Evolutionary conservation across 2,888 invertebrate genomes (phyloP), one percentile per base, ranked within the genome.

Genomic region (Hanleya hanleyi): DNA sequence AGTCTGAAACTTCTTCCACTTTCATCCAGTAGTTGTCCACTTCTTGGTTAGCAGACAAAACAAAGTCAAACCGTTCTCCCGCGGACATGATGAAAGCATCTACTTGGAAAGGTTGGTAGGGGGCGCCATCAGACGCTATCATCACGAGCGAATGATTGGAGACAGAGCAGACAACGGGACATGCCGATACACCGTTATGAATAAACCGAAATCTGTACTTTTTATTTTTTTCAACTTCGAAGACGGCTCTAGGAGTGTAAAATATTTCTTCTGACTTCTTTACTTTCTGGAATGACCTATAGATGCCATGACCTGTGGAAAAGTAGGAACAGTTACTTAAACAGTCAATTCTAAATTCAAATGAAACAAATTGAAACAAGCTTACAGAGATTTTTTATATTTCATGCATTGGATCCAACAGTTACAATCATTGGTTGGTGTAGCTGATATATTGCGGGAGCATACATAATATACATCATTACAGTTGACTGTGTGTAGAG

Each of bases 11-110:
- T 0, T 96, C 97, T 37, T 95, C 93, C 84, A 94, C 94, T 50
- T 95, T 92, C 74, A 97, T 94, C 96, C 96, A 97, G 91, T 96
- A 97, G 86, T 96, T 96, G 85, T 94, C 94, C 69, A 93, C 93
- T 0, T 94, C 92, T 77, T 94, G 94, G 87, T 94, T 93, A 7
- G 96, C 95, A 69, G 94, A 92, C 22, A 97, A 80, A 0, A 96
- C 91, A 83, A 97, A 95, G 88, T 97, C 97, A 88, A 94, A 97
- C 41, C 97, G 92, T 75, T 81, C 81, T 15, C 81, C 79, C 29
- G 77, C 72, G 47, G 78, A 81, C 12, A 79, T 76, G 0, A 73
- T 75, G 35, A 81, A 64, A 33, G 79, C 75, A n/a, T 81, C 76
- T 6, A 75, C 77, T 29, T 72, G 68, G n/a, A 71, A 33, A 1